Conservation (phyloP, 2,797 vertebrate genomes). For the Vipera latastei region DNA sequence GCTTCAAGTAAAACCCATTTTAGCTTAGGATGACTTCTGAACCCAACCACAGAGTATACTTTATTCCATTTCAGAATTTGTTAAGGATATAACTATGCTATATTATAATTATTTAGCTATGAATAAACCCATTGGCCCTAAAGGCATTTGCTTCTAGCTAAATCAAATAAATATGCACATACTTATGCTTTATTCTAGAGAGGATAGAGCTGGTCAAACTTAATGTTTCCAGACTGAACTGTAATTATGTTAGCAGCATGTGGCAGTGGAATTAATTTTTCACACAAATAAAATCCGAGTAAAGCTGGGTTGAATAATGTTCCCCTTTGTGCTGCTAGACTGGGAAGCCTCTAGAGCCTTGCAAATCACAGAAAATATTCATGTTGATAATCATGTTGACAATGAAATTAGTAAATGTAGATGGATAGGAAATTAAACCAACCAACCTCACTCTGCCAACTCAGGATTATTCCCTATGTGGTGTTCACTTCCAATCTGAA, state of each 20-base stretch:
- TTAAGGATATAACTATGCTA: not conserved
- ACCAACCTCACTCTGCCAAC: not conserved
- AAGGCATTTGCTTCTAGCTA: not conserved
- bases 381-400: slow-evolving; percentile 7
- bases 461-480: not conserved
- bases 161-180: not conserved
- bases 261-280: not conserved
- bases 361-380: not conserved
- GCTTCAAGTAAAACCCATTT: not conserved
- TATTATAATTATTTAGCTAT: not conserved
- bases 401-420: not conserved
- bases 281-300: not conserved
- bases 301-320: rapidly evolving
- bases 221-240: rapidly evolving
- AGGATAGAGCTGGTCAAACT: slow-evolving; percentile 2
- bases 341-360: not conserved
- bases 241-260: not conserved
- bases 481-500: not conserved
- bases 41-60: not conserved
- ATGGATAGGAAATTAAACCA: not conserved
- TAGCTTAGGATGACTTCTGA: not conserved
- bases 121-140: not conserved
- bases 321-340: not conserved
- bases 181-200: not conserved
- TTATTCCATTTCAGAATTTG: not conserved